Base-by-base conservation (phyloP, 2,888 invertebrate genomes). In the Drosophila neonasuta region DNA sequence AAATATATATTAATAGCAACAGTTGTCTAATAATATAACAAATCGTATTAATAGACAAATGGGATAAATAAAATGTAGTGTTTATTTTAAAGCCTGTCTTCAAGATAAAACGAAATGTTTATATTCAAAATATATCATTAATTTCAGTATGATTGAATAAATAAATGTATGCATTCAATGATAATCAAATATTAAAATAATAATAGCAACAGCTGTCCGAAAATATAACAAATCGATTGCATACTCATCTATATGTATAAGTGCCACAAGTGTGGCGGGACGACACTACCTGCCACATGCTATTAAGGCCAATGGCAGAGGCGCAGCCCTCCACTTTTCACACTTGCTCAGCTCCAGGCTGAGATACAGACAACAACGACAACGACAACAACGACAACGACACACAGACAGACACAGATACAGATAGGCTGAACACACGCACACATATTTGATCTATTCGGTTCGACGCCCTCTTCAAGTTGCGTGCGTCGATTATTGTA, bases 401-500 rank as follows among this genome's bases (percentile, higher is more conserved):
- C 6, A 24, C 24, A 24, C 9, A 39, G 39, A 48, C 13, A 41
- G 9, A 2, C 17, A 49, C n/a, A 20, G n/a, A 20, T 17, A 32
- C 13, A 30, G 9, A 15, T 30, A 17, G 30, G 2, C 34, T 24
- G 24, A 24, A 8, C 34, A 24, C 36, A 24, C 42, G 17, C 46
- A 48, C 46, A 50, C 10, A 45, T 39, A 67, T 56, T 67, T 60
- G 62, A 71, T 71, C 71, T 74, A 34, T 46, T 32, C 30, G 67
- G 71, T 63, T 71, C 68, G 78, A 78, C 73, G 79, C 71, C 79
- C 65, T 59, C 71, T 76, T 79, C 68, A 60, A 75, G 79, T 74
- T 72, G 76, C 76, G 71, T 71, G 74, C 74, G 65, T 73, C 83
- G 86, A 80, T 84, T 82, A 82, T 82, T 86, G 79, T 84, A 86